phyloP scores from a whole-genome alignment of 2,113 vertebrate species.

The Gymnogyps californianus region DNA sequence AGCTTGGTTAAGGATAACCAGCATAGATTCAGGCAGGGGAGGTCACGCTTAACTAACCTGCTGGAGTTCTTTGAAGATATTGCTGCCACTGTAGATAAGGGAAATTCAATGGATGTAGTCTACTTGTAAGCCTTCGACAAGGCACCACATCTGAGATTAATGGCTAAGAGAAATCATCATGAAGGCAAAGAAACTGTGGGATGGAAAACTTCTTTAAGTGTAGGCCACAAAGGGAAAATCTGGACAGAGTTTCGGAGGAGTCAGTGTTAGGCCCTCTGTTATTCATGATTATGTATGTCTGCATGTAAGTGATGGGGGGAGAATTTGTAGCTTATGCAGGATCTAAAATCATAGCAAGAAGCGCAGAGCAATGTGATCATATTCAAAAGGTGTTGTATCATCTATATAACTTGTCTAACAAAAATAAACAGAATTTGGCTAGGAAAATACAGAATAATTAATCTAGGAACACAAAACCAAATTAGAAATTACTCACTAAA shows the following conservation, averaged over 20 bases:
- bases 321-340: background rate
- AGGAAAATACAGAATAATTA: background rate
- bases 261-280: background rate
- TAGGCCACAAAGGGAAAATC: background rate
- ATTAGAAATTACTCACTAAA: background rate
- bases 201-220: background rate
- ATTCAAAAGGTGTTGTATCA: background rate
- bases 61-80: slow-evolving; percentile 37
- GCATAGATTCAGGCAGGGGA: slow-evolving; percentile 12
- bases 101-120: background rate
- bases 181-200: background rate
- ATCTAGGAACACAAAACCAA: background rate
- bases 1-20: slow-evolving; percentile 53
- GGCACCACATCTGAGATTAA: background rate
- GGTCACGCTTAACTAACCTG: slow-evolving; percentile 19
- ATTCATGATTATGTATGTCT: background rate
- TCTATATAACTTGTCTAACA: background rate
- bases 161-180: background rate
- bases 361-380: background rate
- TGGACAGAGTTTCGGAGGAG: background rate
- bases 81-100: slow-evolving; percentile 4
- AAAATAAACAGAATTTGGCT: background rate
- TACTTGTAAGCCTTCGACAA: background rate
- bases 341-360: background rate
- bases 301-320: background rate